Evolutionary conservation across 1,140 invertebrate species (phyloP), one percentile per base, ranked within the genome.

Genomic region (Drosophila kohkoa): DNA sequence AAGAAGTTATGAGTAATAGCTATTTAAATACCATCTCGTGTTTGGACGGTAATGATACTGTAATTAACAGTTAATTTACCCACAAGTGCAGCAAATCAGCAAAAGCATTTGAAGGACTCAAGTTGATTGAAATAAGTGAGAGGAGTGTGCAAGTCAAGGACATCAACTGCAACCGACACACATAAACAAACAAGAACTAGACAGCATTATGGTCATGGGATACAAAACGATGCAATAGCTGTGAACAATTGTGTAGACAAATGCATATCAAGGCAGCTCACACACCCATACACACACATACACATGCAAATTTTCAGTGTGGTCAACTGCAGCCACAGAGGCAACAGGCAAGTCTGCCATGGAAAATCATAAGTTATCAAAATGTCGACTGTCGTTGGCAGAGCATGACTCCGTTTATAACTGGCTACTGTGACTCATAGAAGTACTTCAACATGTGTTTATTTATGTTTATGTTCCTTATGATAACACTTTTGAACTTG

Each of bases 1-100:
- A 48, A 79, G 30, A 79, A 43, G 49, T 79, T 87, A 74, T 82
- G 83, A 79, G 63, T 79, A 73, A 87, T 73, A 66, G 67, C 62
- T 58, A 60, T 49, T 82, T 82, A 43, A 59, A 62, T 62, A 64
- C 16, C 30, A 25, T 60, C 68, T 64, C 73, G 62, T 73, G 60
- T 25, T 15, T 49, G 35, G 30, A 25, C 10, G 48, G n/a, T 52
- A 52, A 52, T 52, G 25, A 38, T 5, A 13, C 5, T 20, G 5
- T 10, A 54, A 28, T 16, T 43, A 57, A 49, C 51, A 57, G 43
- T 20, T 71, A 64, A 71, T 64, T 57, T 57, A 3, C 10, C 60
- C 57, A 69, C 49, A 55, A 43, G 15, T 8, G 16, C 38, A 49
- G 8, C 32, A 41, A 68, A 69, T 69, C 20, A 55, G 16, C 46